These are phyloP conservation scores for Heliconius erato DNA, from an alignment of 2,888 invertebrate genomes.

Conservation along the genomic window DNA sequence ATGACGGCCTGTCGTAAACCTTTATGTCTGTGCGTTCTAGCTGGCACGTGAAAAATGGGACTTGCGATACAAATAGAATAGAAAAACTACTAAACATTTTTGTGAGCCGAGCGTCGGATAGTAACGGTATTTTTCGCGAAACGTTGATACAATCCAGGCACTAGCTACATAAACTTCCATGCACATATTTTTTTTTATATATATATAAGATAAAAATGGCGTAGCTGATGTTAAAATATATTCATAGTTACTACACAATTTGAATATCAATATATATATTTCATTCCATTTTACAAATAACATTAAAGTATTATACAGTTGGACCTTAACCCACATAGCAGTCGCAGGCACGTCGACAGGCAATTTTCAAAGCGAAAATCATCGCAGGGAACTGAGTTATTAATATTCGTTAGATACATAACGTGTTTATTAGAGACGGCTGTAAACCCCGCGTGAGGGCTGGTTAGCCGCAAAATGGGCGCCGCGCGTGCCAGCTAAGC, in stretches of 20 bases:
- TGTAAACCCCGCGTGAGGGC: slow-evolving; percentile 69
- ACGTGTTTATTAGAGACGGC: slow-evolving; percentile 81
- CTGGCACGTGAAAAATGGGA: slow-evolving; percentile 84
- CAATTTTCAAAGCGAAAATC: slow-evolving; percentile 73
- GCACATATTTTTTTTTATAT: not conserved
- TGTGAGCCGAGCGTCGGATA: slow-evolving; percentile 51
- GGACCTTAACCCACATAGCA: slow-evolving; percentile 53
- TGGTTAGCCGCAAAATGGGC: slow-evolving; percentile 76
- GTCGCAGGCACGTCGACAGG: slow-evolving; percentile 65
- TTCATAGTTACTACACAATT: not conserved
- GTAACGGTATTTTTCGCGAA: slow-evolving; percentile 52
- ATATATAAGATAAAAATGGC: not conserved
- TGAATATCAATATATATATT: not conserved
- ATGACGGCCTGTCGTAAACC: slow-evolving; percentile 86
- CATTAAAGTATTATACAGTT: slow-evolving; percentile 5
- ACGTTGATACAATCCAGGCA: slow-evolving; percentile 41
- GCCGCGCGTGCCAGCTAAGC: slow-evolving; percentile 76
- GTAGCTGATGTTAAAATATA: not conserved
- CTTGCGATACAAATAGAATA: slow-evolving; percentile 73
- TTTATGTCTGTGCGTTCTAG: slow-evolving; percentile 83
- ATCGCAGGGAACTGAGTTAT: slow-evolving; percentile 73
- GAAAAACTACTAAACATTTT: slow-evolving; percentile 62
- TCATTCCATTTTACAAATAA: not conserved
- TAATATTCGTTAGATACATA: slow-evolving; percentile 81
- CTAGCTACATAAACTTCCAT: slow-evolving; percentile 43